These are phyloP conservation scores for Catharus bicknelli DNA, from an alignment of 2,113 vertebrate genomes.

Conservation along the genomic window DNA sequence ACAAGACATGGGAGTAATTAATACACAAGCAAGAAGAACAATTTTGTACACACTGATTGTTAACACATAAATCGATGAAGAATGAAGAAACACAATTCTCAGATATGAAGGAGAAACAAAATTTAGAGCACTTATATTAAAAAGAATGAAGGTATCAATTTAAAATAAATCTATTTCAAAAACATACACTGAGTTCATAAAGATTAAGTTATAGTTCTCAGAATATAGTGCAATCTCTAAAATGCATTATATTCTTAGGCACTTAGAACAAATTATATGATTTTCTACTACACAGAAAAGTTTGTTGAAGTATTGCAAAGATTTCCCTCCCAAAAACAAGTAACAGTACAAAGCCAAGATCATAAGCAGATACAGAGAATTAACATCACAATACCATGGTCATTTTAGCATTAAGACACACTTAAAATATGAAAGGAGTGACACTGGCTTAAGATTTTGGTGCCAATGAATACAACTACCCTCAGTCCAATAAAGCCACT, in stretches of 20 bases:
- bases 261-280: not conserved
- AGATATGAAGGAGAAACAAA: not conserved
- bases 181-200: not conserved
- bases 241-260: not conserved
- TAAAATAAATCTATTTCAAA: not conserved
- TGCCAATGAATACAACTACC: not conserved
- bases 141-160: not conserved
- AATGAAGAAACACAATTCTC: not conserved
- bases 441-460: not conserved
- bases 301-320: not conserved
- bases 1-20: not conserved
- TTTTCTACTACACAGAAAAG: not conserved
- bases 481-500: not conserved
- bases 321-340: not conserved
- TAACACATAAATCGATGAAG: not conserved
- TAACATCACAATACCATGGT: not conserved
- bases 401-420: constrained; percentile 3
- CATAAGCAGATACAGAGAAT: not conserved
- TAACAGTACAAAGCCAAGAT: not conserved
- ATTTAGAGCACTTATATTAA: not conserved
- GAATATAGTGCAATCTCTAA: not conserved
- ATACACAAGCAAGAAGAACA: not conserved
- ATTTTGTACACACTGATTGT: not conserved
- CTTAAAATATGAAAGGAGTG: not conserved
- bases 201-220: not conserved